Evolutionary conservation across 2,113 vertebrate genomes (phyloP), one percentile per base, ranked within the genome.

Genomic region (Myotis davidii): DNA sequence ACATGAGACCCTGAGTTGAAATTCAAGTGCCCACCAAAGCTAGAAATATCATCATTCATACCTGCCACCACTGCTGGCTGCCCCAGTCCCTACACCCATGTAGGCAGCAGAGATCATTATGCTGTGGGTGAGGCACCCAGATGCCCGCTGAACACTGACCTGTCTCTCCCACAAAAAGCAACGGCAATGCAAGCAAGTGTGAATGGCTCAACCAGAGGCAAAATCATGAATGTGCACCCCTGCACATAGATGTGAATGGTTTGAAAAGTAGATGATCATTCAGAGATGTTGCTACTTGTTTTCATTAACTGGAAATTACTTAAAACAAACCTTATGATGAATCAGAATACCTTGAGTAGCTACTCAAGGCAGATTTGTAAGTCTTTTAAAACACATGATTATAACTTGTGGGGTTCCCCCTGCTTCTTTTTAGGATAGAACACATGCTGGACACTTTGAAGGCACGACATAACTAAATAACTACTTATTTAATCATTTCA

Each of bases 221-320:
- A 42, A 50, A 70, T 17, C 64, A 4, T 27, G 12, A 45, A 20
- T 32, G 7, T 1, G 21, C 18, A 6, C 7, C 72, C 10, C 23
- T 25, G 23, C 20, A 6, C 16, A 5, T 0, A 52, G 79, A 84
- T 21, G 45, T 2, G 27, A 88, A 45, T 52, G 73, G 59, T 42
- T 2, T 29, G 78, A 90, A 90, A 93, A 82, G 61, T 3, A 70
- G 70, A n/a, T 8, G 13, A 29, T 85, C 74, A 64, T 67, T 94
- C 77, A 45, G 92, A 97, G 92, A 90, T 13, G 1, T 20, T 59
- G 23, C 84, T 17, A 17, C 4, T 34, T 78, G 42, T 82, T 96
- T 70, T 64, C 90, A 85, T 25, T 73, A 37, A 32, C 72, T 88
- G 82, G 72, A 87, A 96, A 85, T 81, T 32, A 59, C 59, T 92